A percentile compares a stretch with the other conserved stretches of the same genome.
These are phyloP conservation scores for Apogon hyalosoma DNA, from an alignment of 2,797 vertebrate genomes.

Conservation along the genomic window DNA sequence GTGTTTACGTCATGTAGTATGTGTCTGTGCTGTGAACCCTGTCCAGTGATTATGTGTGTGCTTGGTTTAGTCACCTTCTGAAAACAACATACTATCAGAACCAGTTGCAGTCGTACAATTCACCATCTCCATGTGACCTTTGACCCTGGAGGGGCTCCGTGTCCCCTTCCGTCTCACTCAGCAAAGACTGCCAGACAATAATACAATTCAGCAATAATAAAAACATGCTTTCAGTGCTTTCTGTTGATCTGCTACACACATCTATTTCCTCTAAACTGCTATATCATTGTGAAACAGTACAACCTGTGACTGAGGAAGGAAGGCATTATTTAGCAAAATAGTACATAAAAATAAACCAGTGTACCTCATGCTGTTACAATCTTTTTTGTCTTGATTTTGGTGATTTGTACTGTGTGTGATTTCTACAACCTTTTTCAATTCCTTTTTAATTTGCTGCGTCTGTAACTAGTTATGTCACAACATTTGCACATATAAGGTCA, in stretches of 20 bases:
- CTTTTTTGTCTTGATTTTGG: background rate
- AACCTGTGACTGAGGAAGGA: conserved; percentile 3
- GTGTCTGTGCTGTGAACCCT: conserved; percentile 16
- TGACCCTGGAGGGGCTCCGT: conserved; percentile 19
- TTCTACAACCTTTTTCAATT: no score
- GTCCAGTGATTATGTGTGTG: conserved; percentile 16
- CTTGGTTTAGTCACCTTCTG: conserved; percentile 11
- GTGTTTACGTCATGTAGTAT: no score
- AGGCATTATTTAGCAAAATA: background rate
- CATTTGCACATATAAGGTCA: no score
- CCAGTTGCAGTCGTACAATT: background rate
- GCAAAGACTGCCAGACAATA: conserved; percentile 31
- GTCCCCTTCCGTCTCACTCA: conserved; percentile 53
- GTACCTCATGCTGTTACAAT: background rate
- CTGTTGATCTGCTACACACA: conserved; percentile 23
- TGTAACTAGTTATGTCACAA: no score
- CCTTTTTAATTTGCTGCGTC: no score
- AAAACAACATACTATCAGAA: conserved; percentile 12
- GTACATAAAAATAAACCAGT: background rate
- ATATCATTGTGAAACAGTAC: background rate
- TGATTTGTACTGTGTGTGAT: no score
- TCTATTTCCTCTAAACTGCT: conserved; percentile 21
- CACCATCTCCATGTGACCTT: conserved; percentile 36
- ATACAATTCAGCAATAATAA: conserved; percentile 31
- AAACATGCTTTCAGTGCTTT: conserved; percentile 27